Conservation (phyloP, 2,888 invertebrate genomes). For the Tipula confusa region DNA sequence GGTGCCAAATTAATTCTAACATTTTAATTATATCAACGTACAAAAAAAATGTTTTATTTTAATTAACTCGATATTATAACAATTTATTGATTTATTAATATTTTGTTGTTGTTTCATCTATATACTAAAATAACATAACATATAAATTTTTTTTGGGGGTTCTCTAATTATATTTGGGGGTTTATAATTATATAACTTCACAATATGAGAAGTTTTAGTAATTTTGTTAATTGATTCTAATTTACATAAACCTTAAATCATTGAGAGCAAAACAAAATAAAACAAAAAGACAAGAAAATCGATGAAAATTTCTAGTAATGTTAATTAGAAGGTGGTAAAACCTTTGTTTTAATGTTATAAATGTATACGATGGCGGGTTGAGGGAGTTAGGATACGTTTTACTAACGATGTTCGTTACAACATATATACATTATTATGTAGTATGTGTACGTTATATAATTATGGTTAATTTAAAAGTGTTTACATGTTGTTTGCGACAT, state of each 20-base stretch:
- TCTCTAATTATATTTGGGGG: background rate
- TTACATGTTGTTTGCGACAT: background rate
- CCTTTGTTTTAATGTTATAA: background rate
- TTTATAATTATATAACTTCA: background rate
- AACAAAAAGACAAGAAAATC: background rate
- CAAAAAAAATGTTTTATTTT: background rate
- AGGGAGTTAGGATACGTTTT: background rate
- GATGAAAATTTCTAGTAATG: background rate
- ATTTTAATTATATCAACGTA: background rate
- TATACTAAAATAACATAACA: background rate
- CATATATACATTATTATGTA: background rate
- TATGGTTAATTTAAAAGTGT: slow-evolving; percentile 9
- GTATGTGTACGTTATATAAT: background rate
- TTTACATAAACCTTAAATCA: slow-evolving; percentile 20
- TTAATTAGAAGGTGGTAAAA: background rate
- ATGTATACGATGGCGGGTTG: background rate
- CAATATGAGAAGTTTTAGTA: background rate
- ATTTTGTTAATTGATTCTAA: background rate
- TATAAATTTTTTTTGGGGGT: background rate
- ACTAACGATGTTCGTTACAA: background rate
- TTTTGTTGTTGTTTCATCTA: background rate
- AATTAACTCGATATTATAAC: background rate
- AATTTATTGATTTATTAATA: background rate
- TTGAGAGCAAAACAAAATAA: no score
- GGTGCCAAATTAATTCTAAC: background rate